Conservation (phyloP, 1,140 invertebrate genomes). For the Drusus annulatus region DNA sequence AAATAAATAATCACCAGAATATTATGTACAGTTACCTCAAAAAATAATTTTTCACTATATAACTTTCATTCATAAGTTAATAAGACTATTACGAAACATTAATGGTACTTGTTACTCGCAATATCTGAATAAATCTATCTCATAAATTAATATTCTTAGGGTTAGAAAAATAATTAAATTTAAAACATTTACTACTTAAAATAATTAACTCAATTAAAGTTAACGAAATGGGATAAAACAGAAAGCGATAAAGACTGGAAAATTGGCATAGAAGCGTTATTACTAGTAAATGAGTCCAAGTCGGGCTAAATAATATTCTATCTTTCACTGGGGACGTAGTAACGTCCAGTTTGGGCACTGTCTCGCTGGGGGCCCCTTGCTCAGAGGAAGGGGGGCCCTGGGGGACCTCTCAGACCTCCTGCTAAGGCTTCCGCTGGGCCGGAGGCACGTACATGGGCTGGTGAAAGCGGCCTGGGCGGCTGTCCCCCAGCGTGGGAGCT, state of each 20-base stretch:
- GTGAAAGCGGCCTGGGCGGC: slow-evolving; percentile 59
- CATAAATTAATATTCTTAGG: slow-evolving; percentile 45
- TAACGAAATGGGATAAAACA: slow-evolving; percentile 18
- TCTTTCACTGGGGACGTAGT: not conserved
- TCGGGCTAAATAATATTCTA: slow-evolving; percentile 6
- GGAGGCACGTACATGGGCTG: slow-evolving; percentile 67
- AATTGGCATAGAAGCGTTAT: slow-evolving; percentile 35
- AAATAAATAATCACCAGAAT: too few relatives aligned
- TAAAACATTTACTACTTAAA: slow-evolving; percentile 44
- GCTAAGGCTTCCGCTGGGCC: slow-evolving; percentile 62
- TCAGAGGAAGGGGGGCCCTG: not conserved
- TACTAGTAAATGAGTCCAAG: slow-evolving; percentile 38
- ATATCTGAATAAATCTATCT: slow-evolving; percentile 26
- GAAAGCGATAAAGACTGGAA: not conserved
- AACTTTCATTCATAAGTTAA: slow-evolving; percentile 3
- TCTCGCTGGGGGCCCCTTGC: not conserved
- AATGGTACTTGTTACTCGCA: slow-evolving; percentile 15
- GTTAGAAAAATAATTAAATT: slow-evolving; percentile 22
- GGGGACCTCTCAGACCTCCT: slow-evolving; percentile 54
- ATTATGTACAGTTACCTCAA: not conserved
- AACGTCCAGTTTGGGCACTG: not conserved
- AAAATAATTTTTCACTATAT: slow-evolving; percentile 21
- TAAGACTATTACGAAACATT: slow-evolving; percentile 2
- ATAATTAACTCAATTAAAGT: slow-evolving; percentile 31
- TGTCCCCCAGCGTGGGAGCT: slow-evolving; percentile 37